Base-by-base conservation (phyloP, 2,888 invertebrate species). In the Agonopterix arenella region DNA sequence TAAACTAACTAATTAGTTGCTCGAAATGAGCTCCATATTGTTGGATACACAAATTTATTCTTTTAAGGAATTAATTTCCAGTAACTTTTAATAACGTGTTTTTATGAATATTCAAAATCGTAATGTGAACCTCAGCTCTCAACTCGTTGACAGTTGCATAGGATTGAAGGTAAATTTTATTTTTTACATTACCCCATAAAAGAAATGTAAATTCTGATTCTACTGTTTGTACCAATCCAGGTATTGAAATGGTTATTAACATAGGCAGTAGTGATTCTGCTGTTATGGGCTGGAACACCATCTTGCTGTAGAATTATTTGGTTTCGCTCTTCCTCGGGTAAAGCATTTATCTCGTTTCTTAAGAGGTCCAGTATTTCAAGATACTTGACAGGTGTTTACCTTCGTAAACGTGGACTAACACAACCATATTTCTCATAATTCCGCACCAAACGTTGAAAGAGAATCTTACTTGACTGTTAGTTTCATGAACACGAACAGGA, bases 311-410 rank as follows among this genome's bases (percentile, higher is more conserved):
- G 44, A 13, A 49, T 47, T 37, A 46, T 44, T 47, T 44, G 51
- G 11, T 53, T 43, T 44, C 46, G 46, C 45, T 53, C 53, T 47
- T 53, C 50, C 11, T 53, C 51, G 36, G 46, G 53, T 44, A 53
- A 48, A 50, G 38, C 42, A 37, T 53, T 51, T 44, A 51, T 48
- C 46, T 46, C 38, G 48, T 53, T 50, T 40, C 18, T 47, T 46
- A 52, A 36, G 44, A 50, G 52, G 28, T 50, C 38, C n/a, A 52
- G 46, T 52, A 52, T 46, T 46, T 46, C 45, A 48, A 48, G 44
- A 41, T 52, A 52, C 42, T 53, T 52, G 44, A 28, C 48, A 8
- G 52, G 43, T 47, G 48, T 50, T 36, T 47, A 46, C 47, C 45
- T 50, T 38, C 46, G 28, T 51, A 51, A 44, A 45, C 45, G 45